These are phyloP conservation scores for Mixornis gularis DNA, from an alignment of 2,113 vertebrate genomes.

Conservation along the genomic window DNA sequence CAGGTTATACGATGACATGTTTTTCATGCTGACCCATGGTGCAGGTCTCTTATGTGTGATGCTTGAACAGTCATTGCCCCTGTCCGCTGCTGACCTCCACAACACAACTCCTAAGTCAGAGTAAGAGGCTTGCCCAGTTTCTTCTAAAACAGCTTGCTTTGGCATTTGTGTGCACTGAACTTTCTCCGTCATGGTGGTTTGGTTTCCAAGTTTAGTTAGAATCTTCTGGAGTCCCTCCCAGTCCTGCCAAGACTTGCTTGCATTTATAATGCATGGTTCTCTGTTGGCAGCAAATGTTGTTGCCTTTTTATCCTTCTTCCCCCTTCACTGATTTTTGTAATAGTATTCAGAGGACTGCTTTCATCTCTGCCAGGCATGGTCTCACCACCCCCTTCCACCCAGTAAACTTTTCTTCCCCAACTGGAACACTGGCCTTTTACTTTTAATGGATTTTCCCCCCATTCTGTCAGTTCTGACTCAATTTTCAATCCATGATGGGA, in stretches of 20 bases:
- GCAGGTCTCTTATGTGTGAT: background rate
- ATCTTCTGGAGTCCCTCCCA: constrained; percentile 42
- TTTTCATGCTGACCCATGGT: background rate
- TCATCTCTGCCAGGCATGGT: background rate
- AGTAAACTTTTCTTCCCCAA: background rate
- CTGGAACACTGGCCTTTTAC: background rate
- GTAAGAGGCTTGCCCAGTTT: background rate
- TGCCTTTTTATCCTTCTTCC: background rate
- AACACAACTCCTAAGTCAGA: background rate
- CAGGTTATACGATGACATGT: rapidly evolving
- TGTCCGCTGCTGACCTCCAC: background rate
- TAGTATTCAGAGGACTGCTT: background rate
- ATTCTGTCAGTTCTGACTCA: background rate
- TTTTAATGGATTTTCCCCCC: background rate
- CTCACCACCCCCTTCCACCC: background rate
- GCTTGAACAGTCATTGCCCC: background rate
- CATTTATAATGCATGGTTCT: background rate
- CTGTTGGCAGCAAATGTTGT: background rate
- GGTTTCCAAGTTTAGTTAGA: constrained; percentile 16
- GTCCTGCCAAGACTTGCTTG: background rate
- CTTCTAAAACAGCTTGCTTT: background rate
- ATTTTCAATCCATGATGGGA: background rate
- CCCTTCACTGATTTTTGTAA: background rate
- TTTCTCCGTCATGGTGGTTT: constrained; percentile 11
- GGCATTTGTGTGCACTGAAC: background rate